Conservation (phyloP, 2,797 vertebrate species). For the Capromys pilorides region DNA sequence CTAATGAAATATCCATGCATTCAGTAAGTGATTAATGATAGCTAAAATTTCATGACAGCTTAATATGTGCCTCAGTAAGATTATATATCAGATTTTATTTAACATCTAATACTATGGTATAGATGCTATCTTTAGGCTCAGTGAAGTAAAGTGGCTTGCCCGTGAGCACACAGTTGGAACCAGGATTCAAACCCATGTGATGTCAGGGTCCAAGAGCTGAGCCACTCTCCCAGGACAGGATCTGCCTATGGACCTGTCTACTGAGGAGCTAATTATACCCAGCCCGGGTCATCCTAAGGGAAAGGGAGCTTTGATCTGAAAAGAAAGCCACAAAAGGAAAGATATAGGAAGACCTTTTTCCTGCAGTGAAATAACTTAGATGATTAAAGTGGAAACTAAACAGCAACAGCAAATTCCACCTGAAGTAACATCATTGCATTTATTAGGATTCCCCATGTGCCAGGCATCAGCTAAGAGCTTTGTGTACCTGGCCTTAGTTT, state of each 20-base stretch:
- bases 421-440: neutral
- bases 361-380: neutral
- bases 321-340: conserved; percentile 1
- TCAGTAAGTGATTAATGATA: neutral
- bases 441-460: neutral
- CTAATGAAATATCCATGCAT: neutral
- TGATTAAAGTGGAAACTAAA: neutral
- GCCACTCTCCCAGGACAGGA: neutral
- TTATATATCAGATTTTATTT: neutral
- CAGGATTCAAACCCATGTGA: neutral
- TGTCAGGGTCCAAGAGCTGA: neutral
- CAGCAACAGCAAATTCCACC: neutral
- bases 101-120: accelerated
- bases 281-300: neutral
- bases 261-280: neutral
- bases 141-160: neutral
- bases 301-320: neutral
- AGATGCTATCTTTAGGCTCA: neutral
- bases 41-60: too few species aligned
- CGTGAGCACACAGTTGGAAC: neutral
- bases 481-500: neutral
- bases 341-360: neutral
- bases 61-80: neutral
- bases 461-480: neutral
- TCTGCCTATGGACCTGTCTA: neutral